Base-by-base conservation (phyloP, 2,797 vertebrate species). In the Ficedula albicollis region DNA sequence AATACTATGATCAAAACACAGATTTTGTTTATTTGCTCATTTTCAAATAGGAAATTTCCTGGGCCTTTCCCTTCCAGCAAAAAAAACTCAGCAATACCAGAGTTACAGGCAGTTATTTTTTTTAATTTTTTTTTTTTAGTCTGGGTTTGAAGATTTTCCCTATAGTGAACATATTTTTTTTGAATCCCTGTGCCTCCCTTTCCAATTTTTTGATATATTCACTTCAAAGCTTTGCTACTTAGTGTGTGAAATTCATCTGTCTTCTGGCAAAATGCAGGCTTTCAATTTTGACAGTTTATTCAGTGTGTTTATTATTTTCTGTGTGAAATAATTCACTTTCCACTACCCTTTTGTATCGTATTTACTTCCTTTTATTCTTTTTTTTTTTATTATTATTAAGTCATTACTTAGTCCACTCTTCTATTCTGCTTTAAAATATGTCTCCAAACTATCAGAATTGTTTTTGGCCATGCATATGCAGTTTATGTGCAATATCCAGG, bases 21-120 rank as follows among this genome's bases (percentile, higher is more conserved):
- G 36, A 84, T 90, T 90, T 91, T 72, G 25, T 91, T 93, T 30
- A 63, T 81, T 85, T 93, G 23, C 8, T 86, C 26, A 82, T 88
- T 94, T 95, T 81, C 29, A 91, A 63, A 66, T 9, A 4, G 11
- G 52, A 84, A 84, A 86, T 79, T 81, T 77, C 55, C 25, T 0
- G 1, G 39, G 51, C 36, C 3, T 66, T 95, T 93, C 12, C 13
- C 44, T 66, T 78, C 43, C n/a, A 80, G 38, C 21, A 78, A 32
- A 78, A 14, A 34, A 10, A 41, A 14, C 17, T 43, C 30, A 81
- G 30, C 29, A 82, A 48, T n/a, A 76, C 6, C 19, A 81, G 16
- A 22, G 44, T 59, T 82, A 43, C 21, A 75, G 22, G 7, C 13
- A 41, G 25, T 22, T 27, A 2, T 1, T 7, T 26, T 34, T 27